Conservation (phyloP, 2,888 invertebrate genomes). For the Osedax frankpressi region DNA sequence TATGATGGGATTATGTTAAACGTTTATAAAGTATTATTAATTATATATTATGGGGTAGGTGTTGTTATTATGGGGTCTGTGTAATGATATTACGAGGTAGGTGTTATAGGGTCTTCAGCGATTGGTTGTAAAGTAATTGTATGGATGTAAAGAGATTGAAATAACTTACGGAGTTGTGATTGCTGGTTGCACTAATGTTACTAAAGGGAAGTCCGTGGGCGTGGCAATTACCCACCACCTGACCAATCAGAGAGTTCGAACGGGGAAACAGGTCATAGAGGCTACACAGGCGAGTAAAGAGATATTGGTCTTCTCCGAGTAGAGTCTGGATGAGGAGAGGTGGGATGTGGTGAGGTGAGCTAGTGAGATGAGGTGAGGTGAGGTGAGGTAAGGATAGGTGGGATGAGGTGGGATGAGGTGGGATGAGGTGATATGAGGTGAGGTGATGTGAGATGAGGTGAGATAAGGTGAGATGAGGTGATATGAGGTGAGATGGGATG, state of each 20-base stretch:
- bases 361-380: neutral
- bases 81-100: too few species aligned
- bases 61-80: too few species aligned
- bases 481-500: neutral
- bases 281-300: constrained; percentile 43
- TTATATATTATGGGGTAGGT: too few species aligned
- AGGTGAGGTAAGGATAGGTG: neutral
- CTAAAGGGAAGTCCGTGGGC: constrained; percentile 35
- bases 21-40: too few species aligned
- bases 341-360: neutral
- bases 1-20: too few species aligned
- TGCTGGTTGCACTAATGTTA: constrained; percentile 36
- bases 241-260: neutral
- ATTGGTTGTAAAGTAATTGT: neutral
- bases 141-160: neutral
- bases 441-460: neutral
- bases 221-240: neutral
- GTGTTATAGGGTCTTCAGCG: too few species aligned
- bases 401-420: neutral
- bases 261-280: constrained; percentile 41
- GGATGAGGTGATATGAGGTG: neutral
- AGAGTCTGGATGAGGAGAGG: constrained; percentile 32
- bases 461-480: neutral
- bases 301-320: constrained; percentile 45
- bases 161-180: neutral